Evolutionary conservation across 2,113 vertebrate genomes (phyloP).

Genomic region (Mobula birostris): DNA sequence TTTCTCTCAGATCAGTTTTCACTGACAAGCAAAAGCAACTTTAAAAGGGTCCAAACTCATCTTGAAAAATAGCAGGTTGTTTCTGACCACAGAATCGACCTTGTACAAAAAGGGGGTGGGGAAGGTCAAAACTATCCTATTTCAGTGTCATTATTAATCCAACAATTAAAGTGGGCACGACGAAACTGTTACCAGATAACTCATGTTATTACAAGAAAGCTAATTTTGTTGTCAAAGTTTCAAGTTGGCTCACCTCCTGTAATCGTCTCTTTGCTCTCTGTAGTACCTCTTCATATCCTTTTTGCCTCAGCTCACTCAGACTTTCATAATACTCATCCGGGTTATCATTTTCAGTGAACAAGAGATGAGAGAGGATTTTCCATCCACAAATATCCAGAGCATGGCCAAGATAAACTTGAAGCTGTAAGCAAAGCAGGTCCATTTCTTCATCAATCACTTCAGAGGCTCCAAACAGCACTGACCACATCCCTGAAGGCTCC

Average conservation of each 20-base stretch:
- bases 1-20: too few species aligned
- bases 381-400: conserved; percentile 91
- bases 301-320: conserved; percentile 83
- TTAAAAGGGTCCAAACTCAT: neutral
- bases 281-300: conserved; percentile 87
- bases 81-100: neutral
- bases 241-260: conserved; percentile 70
- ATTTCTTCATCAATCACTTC: conserved; percentile 65
- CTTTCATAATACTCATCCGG: conserved; percentile 95
- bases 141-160: neutral
- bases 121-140: neutral
- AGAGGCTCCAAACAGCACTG: conserved; percentile 73
- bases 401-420: conserved; percentile 88
- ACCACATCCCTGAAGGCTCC: conserved; percentile 84
- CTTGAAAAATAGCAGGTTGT: neutral
- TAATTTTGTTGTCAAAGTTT: neutral
- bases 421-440: conserved; percentile 74
- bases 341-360: conserved; percentile 84
- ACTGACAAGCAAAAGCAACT: too few species aligned
- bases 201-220: neutral
- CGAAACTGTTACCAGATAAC: neutral
- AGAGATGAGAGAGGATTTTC: conserved; percentile 91
- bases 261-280: conserved; percentile 72
- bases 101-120: neutral
- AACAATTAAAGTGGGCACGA: neutral